These are phyloP conservation scores for Triops longicaudatus DNA, from an alignment of 1,140 invertebrate genomes.

Conservation along the genomic window DNA sequence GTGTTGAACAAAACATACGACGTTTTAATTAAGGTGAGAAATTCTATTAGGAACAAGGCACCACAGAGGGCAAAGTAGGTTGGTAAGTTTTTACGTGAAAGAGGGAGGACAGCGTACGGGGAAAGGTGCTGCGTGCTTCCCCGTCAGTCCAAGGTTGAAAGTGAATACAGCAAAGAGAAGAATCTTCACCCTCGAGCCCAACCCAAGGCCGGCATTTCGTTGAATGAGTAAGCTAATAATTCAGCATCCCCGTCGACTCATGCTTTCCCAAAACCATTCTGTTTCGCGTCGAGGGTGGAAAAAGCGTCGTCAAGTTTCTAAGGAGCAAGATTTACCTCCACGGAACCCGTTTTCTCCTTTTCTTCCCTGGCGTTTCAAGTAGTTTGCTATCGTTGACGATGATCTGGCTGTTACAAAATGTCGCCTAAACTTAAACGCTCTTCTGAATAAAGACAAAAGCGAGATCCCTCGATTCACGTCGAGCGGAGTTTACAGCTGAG, in stretches of 20 bases:
- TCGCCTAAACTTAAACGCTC: not conserved
- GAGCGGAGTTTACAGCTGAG: not conserved
- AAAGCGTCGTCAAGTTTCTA: not conserved
- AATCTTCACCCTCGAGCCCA: not conserved
- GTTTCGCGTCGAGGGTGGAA: not conserved
- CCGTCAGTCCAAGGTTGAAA: not conserved
- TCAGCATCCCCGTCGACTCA: not conserved
- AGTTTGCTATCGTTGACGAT: not conserved
- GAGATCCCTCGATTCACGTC: not conserved
- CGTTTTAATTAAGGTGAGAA: not conserved
- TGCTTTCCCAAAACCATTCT: not conserved
- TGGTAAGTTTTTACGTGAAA: constrained; percentile 1
- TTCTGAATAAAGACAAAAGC: not conserved
- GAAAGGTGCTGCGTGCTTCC: not conserved
- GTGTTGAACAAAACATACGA: not conserved
- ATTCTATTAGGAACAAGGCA: not conserved
- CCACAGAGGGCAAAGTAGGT: not conserved
- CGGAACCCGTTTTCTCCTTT: not conserved
- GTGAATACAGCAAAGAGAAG: not conserved
- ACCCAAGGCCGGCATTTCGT: constrained; percentile 3
- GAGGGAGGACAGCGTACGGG: not conserved
- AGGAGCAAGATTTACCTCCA: not conserved
- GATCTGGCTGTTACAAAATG: not conserved
- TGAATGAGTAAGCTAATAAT: constrained; percentile 8
- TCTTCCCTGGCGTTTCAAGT: not conserved